These are phyloP conservation scores for Podotricha telesiphe DNA, from an alignment of 2,888 invertebrate species.

Conservation along the genomic window DNA sequence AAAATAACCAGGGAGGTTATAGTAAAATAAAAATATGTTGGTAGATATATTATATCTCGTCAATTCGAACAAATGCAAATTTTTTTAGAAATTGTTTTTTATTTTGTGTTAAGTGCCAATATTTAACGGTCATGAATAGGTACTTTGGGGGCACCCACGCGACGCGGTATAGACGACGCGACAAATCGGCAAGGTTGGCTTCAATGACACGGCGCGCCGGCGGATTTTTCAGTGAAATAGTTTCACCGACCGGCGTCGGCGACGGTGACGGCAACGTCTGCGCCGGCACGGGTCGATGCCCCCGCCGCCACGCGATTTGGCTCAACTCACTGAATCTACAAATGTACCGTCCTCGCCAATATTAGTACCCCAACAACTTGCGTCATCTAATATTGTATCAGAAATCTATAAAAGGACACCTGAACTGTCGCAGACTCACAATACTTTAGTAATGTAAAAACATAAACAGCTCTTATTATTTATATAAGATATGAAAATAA, in stretches of 20 bases:
- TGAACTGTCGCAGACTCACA: neutral
- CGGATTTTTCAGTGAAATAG: conserved; percentile 82
- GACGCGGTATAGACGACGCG: conserved; percentile 71
- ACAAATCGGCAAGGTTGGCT: conserved; percentile 80
- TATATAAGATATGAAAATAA: too few relatives aligned
- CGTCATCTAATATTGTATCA: conserved; percentile 26
- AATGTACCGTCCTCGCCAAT: conserved; percentile 64
- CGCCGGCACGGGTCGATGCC: conserved; percentile 77
- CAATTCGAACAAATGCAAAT: neutral
- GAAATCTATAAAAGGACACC: conserved; percentile 11
- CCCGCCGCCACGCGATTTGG: conserved; percentile 76
- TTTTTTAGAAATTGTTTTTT: conserved; percentile 32
- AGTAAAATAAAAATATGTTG: neutral
- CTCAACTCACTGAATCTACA: conserved; percentile 65
- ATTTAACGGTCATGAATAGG: conserved; percentile 71
- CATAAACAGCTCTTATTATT: neutral
- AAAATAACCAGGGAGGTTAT: neutral
- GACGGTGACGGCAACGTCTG: conserved; percentile 80
- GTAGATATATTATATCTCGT: neutral
- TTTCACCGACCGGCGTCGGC: conserved; percentile 69
- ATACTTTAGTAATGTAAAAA: neutral
- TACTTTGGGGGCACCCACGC: conserved; percentile 74
- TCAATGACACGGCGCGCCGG: conserved; percentile 74
- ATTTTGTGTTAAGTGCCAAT: conserved; percentile 67
- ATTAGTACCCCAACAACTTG: conserved; percentile 23